Base-by-base conservation (phyloP, 1,140 invertebrate genomes). In the Protaetia brevitarsis region DNA sequence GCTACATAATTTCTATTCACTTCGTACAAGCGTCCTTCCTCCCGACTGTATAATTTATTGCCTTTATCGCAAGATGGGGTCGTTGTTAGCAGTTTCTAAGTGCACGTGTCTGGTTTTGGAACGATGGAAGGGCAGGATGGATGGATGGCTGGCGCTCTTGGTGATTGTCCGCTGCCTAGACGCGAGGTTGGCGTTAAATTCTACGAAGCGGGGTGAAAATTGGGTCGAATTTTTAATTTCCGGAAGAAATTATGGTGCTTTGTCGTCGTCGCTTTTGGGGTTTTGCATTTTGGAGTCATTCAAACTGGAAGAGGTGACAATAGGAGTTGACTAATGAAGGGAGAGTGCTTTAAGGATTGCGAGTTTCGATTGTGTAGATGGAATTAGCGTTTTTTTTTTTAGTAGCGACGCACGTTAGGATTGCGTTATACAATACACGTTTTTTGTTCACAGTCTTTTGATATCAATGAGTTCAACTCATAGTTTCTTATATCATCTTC, bases 151-250 rank as follows among this genome's bases (percentile, higher is more conserved):
- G 26, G 57, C 57, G 41, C 16, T 51, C 26, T 19, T 51, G 31
- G 6, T 23, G 16, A 16, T 19, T 6, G 41, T 51, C 19, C 41
- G 41, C 19, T 23, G 41, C 26, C 11, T 51, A 23, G 26, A 51
- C 41, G 41, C 21, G 26, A 34, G 3, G 19, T 8, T 6, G 8
- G 5, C 41, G 41, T 51, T 5, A 23, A 23, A 51, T 51, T 51
- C 41, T 51, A 51, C 26, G 41, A 34, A 51, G 26, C 19, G 41
- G 41, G 41, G 5, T 51, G 41, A 51, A 51, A 63, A 63, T 36
- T 41, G 60, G 60, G 60, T 26, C 29, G 60, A 63, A 63, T 36
- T 63, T 63, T 63, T 63, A 63, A 63, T 63, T 63, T 63, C 60
- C 60, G 60, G 60, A n/a, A 27, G 31, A 63, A 63, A 51, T 51